phyloP scores from a whole-genome alignment of 2,797 vertebrate genomes.

The Danio tinwini region DNA sequence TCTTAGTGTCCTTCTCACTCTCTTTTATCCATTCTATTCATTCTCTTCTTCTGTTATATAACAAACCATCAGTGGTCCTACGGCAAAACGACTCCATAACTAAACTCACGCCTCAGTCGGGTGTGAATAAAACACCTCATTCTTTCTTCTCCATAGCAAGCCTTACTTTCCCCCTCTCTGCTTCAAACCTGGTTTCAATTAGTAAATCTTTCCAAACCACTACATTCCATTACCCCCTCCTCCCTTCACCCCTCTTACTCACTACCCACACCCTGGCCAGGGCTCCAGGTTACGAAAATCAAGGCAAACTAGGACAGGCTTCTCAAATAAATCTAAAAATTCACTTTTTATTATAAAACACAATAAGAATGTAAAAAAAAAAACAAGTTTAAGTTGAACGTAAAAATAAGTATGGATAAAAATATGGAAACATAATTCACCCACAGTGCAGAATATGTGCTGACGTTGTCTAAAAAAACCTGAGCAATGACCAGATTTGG shows the following conservation, averaged over 20 bases:
- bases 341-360: not conserved
- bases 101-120: conserved; percentile 5
- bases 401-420: not conserved
- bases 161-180: conserved; percentile 64
- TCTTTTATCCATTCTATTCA: not conserved
- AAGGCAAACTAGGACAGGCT: conserved; percentile 59
- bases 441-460: conserved; percentile 34
- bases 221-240: conserved; percentile 82
- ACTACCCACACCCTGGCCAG: conserved; percentile 70
- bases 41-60: not conserved
- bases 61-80: not conserved
- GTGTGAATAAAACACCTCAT: conserved; percentile 58
- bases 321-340: conserved; percentile 41
- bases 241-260: conserved; percentile 67
- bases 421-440: conserved; percentile 51
- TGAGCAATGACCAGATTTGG: conserved; percentile 54
- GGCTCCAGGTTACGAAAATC: conserved; percentile 71
- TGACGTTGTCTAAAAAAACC: conserved; percentile 46
- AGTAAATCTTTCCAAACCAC: conserved; percentile 88
- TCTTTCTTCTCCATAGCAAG: conserved; percentile 67
- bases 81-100: not conserved
- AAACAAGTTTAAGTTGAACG: not conserved
- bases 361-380: not conserved
- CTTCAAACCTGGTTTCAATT: conserved; percentile 87
- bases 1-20: not conserved